These are phyloP conservation scores for Drosophila nr. perissopoda DNA, from an alignment of 2,888 invertebrate genomes.

Conservation along the genomic window DNA sequence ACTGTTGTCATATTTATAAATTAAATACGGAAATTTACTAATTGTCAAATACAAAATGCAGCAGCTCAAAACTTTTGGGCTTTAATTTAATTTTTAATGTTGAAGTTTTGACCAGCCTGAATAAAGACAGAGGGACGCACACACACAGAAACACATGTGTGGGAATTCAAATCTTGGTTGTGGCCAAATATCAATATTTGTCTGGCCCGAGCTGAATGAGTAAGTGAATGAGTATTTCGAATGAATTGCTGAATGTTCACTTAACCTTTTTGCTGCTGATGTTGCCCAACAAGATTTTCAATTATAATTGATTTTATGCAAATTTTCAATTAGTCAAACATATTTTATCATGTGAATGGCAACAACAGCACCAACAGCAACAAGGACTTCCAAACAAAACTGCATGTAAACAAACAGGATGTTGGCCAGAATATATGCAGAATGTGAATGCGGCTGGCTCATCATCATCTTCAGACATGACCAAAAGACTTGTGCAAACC, in stretches of 20 bases:
- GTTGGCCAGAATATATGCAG: background rate
- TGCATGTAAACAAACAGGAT: conserved; percentile 24
- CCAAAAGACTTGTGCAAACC: conserved; percentile 62
- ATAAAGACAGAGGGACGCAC: conserved; percentile 26
- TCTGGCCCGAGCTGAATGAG: conserved; percentile 38
- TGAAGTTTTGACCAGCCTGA: conserved; percentile 64
- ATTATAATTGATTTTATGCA: conserved; percentile 81
- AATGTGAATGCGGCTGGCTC: conserved; percentile 11
- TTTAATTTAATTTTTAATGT: conserved; percentile 76
- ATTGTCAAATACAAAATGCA: conserved; percentile 62
- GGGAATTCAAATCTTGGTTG: conserved; percentile 51
- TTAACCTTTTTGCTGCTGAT: conserved; percentile 59
- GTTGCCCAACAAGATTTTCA: conserved; percentile 74
- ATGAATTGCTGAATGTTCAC: conserved; percentile 66
- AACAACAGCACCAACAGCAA: conserved; percentile 27
- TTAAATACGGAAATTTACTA: conserved; percentile 71
- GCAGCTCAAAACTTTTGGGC: conserved; percentile 37
- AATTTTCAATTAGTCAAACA: conserved; percentile 80
- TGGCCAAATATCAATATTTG: conserved; percentile 70
- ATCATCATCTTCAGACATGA: conserved; percentile 34
- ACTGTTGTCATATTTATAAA: conserved; percentile 48
- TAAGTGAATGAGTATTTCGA: conserved; percentile 36
- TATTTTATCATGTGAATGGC: conserved; percentile 50
- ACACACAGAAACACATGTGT: background rate
- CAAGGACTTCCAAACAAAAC: conserved; percentile 53